Percentiles rank a stretch among this genome's conserved stretches.
phyloP scores from a whole-genome alignment of 2,888 invertebrate species.

The Dryocosmus kuriphilus region DNA sequence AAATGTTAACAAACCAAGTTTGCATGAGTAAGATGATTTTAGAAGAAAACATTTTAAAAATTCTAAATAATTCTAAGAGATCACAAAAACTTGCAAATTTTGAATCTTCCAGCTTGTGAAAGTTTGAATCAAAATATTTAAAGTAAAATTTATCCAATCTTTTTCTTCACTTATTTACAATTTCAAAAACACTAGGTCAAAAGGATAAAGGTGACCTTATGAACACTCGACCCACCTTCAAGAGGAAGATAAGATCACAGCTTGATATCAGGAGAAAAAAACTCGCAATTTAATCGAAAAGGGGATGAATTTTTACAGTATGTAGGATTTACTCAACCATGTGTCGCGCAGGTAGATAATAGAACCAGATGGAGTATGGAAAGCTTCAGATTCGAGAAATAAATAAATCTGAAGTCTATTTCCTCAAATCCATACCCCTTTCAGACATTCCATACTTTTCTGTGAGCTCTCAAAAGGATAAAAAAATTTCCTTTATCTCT shows the following conservation, averaged over 20 bases:
- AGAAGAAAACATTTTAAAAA: no score
- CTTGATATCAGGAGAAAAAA: constrained; percentile 12
- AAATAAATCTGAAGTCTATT: constrained; percentile 31
- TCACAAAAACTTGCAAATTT: not conserved
- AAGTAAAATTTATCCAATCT: not conserved
- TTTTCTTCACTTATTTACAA: not conserved
- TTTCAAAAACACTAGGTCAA: not conserved
- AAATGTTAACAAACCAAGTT: no score
- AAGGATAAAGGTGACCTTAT: not conserved
- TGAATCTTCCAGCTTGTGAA: not conserved
- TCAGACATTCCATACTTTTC: constrained; percentile 3
- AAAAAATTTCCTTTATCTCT: not conserved
- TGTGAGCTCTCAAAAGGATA: not conserved
- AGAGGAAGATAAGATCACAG: not conserved
- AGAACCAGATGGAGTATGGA: constrained; percentile 1
- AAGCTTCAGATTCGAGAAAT: constrained; percentile 31
- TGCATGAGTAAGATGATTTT: no score
- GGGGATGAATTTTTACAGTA: not conserved
- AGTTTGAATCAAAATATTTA: no score
- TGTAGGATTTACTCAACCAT: not conserved
- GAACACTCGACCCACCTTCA: not conserved
- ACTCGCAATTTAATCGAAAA: constrained; percentile 14
- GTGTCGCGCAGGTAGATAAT: constrained; percentile 20
- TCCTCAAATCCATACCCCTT: not conserved
- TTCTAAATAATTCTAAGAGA: not conserved